phyloP scores from a whole-genome alignment of 92 coral and sea anemone species.

The Phenganax subtilis region DNA sequence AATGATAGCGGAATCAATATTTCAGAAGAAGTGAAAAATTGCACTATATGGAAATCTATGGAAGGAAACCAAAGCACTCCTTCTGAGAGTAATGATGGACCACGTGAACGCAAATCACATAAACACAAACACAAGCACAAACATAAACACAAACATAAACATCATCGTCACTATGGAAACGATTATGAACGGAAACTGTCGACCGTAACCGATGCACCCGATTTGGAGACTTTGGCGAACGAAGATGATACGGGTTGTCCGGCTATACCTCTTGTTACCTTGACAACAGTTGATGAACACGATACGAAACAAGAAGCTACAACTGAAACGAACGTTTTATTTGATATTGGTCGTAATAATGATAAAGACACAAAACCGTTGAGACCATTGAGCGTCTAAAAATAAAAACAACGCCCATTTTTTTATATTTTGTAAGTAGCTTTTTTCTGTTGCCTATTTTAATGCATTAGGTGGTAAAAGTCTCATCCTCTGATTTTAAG shows the following conservation, averaged over 20 bases:
- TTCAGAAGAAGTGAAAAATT: conserved; percentile 79
- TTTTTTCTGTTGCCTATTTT: no score
- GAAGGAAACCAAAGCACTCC: conserved; percentile 12
- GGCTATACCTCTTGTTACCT: conserved; percentile 30
- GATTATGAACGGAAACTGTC: conserved; percentile 28
- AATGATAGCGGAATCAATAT: conserved; percentile 62
- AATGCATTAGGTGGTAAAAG: no score
- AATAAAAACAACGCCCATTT: not conserved
- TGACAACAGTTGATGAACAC: conserved; percentile 25
- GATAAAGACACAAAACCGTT: not conserved
- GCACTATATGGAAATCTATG: conserved; percentile 78
- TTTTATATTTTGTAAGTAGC: not conserved
- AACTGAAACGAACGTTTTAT: not conserved
- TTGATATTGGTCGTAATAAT: not conserved
- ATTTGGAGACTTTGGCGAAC: conserved; percentile 29
- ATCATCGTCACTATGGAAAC: not conserved
- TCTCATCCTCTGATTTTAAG: no score
- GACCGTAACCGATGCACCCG: conserved; percentile 36
- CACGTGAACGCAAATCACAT: conserved; percentile 33
- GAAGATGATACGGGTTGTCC: conserved; percentile 23
- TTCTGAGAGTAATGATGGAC: not conserved
- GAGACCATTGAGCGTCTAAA: conserved; percentile 3
- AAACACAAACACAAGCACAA: conserved; percentile 34
- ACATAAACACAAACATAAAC: conserved; percentile 24
- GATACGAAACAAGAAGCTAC: not conserved